Evolutionary conservation across 2,113 vertebrate genomes (phyloP), one percentile per base, ranked within the genome.

Genomic region (Sitta europaea): DNA sequence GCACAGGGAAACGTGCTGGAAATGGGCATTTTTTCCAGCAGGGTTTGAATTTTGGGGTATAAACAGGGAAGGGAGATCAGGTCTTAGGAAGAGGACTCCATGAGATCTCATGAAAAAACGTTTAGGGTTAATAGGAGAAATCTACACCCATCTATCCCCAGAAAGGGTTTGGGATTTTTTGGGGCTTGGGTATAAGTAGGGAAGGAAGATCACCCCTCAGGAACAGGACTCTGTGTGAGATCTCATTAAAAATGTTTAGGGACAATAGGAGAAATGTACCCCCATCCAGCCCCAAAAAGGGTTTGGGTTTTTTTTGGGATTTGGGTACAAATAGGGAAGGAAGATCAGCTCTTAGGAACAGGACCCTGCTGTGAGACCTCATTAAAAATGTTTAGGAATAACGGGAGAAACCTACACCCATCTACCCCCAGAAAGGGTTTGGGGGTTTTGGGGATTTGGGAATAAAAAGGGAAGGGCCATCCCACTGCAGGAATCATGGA

Each of bases 1-100:
- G 19, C 0, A 10, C 11, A 17, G 5, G 53, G 73, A 17, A 68
- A 15, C 0, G 0, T 5, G 66, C 8, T 3, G 53, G 73, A 33
- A 86, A 33, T 1, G 50, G 5, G 42, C 0, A 0, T 47, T 54
- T 13, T 29, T 40, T 18, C 4, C 36, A 28, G 50, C 16, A 53
- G 43, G 45, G 28, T 47, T 87, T 17, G 10, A 38, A 16, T 17
- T 78, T 82, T 35, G 16, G 42, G 43, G 19, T 18, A 1, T 6
- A 35, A 75, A 40, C 1, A 22, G 22, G 22, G 63, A 51, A 66
- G 9, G 19, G 36, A 40, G 18, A 13, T 40, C 48, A 40, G 48
- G 21, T 21, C 20, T 53, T 14, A 24, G 43, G 35, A 36, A 16
- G 3, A 16, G n/a, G 24, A 35, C 19, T 36, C 20, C 4, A 2